Evolutionary conservation across 2,888 invertebrate species (phyloP), one percentile per base, ranked within the genome.

Genomic region (Theodoxus fluviatilis): DNA sequence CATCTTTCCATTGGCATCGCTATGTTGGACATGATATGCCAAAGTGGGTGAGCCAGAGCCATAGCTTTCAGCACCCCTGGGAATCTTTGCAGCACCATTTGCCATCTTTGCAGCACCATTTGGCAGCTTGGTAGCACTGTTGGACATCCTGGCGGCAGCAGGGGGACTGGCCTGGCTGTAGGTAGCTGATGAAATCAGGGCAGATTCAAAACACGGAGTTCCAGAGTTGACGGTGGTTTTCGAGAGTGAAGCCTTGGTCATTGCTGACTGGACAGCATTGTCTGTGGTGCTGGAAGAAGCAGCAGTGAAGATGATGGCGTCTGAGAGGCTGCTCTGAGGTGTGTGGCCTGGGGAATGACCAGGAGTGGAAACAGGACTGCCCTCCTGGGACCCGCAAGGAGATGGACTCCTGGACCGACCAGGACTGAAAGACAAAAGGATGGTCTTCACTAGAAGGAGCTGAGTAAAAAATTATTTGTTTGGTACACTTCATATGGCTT

Each of bases 311-410:
- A 76, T 73, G 38, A 75, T 70, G 7, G 78, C 71, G 65, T 82
- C 80, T 28, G 75, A 73, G 65, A 79, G 70, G 71, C 81, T 81
- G 73, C 77, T 77, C 68, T 78, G 69, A 37, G 75, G 75, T 12
- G 76, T 75, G 64, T 73, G 74, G 35, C 70, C 75, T 0, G 79
- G 81, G 18, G 81, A 80, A 67, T 81, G 79, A 28, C 79, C 78
- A 9, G 82, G 83, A 3, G 81, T 81, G 52, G 80, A 81, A 1
- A 81, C 81, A 7, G 81, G 82, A 67, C 81, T 81, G 6, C 81
- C 83, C 55, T 81, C 82, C 38, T 78, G 79, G 15, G 81, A 81
- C 18, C 79, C 78, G 38, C 77, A 71, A n/a, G 80, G 77, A 9
- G 78, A 78, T 40, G 74, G 74, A 71, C 69, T 75, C 15, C 79